These are phyloP conservation scores for Agonopterix subpropinquella DNA, from an alignment of 2,888 invertebrate genomes.

Conservation along the genomic window DNA sequence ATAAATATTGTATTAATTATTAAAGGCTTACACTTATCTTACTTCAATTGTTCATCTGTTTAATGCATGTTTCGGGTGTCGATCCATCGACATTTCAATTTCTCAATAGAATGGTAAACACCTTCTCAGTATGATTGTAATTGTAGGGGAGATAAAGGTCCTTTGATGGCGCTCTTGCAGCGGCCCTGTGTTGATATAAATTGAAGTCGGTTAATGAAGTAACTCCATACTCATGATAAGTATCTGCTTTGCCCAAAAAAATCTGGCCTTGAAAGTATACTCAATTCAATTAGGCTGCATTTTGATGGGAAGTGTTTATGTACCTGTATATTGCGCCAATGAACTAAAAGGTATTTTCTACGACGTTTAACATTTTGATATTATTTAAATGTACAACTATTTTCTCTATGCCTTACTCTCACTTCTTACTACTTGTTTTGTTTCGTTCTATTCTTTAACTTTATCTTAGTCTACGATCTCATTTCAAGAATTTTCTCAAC, in stretches of 20 bases:
- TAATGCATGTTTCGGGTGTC: too few species aligned
- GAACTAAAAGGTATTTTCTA: slow-evolving; percentile 30
- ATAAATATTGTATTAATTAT: slow-evolving; percentile 23
- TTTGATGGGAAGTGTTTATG: slow-evolving; percentile 48
- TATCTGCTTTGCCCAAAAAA: slow-evolving; percentile 44
- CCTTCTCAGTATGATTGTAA: too few species aligned
- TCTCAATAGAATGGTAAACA: too few species aligned
- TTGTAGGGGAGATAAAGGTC: too few species aligned
- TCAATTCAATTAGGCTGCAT: slow-evolving; percentile 40
- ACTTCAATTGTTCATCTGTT: not conserved
- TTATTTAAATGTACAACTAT: not conserved
- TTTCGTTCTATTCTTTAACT: slow-evolving; percentile 2
- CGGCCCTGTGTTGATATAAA: slow-evolving; percentile 1
- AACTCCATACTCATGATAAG: slow-evolving; percentile 38
- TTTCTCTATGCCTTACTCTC: slow-evolving; percentile 13
- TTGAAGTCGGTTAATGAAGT: slow-evolving; percentile 37
- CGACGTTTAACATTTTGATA: not conserved
- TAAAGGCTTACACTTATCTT: slow-evolving; percentile 12
- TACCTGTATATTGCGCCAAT: slow-evolving; percentile 68
- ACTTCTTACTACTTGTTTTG: slow-evolving; percentile 2
- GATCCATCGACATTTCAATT: too few species aligned
- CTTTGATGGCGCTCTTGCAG: too few species aligned
- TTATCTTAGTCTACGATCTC: slow-evolving; percentile 3
- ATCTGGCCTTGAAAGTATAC: slow-evolving; percentile 41
- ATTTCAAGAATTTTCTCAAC: slow-evolving; percentile 3